phyloP scores from a whole-genome alignment of 2,113 vertebrate species.

The Pachycephala philippinensis region DNA sequence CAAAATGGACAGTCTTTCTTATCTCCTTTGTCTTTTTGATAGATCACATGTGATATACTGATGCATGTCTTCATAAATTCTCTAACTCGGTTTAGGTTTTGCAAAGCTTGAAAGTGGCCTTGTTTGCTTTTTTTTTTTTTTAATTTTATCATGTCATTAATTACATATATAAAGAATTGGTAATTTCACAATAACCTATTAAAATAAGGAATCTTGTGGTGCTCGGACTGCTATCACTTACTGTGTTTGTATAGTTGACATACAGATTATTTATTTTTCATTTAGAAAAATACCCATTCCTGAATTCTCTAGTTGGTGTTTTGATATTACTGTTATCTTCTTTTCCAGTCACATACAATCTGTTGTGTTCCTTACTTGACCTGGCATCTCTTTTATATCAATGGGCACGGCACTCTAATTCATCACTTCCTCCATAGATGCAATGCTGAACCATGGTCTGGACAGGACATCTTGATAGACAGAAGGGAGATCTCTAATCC shows the following conservation, averaged over 20 bases:
- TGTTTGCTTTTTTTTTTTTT: background rate
- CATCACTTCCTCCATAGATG: constrained; percentile 32
- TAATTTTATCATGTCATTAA: background rate
- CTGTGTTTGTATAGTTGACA: background rate
- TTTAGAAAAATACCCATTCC: background rate
- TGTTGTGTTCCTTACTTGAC: background rate
- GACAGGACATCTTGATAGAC: constrained; percentile 1
- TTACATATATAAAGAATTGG: background rate
- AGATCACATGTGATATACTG: background rate
- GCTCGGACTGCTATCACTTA: background rate
- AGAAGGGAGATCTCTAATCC: constrained; percentile 25
- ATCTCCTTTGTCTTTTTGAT: background rate
- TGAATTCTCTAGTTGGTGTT: background rate
- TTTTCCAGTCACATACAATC: constrained; percentile 28
- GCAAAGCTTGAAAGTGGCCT: background rate
- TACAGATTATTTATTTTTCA: background rate
- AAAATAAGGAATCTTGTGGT: background rate
- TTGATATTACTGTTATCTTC: background rate
- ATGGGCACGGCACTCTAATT: constrained; percentile 42
- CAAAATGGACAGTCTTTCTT: background rate
- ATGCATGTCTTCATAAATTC: background rate
- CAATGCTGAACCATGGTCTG: background rate
- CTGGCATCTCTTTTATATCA: constrained; percentile 29
- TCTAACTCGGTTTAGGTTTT: background rate
- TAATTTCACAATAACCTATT: background rate